Evolutionary conservation across 2,113 vertebrate genomes (phyloP), one percentile per base, ranked within the genome.

Genomic region (Lota lota): DNA sequence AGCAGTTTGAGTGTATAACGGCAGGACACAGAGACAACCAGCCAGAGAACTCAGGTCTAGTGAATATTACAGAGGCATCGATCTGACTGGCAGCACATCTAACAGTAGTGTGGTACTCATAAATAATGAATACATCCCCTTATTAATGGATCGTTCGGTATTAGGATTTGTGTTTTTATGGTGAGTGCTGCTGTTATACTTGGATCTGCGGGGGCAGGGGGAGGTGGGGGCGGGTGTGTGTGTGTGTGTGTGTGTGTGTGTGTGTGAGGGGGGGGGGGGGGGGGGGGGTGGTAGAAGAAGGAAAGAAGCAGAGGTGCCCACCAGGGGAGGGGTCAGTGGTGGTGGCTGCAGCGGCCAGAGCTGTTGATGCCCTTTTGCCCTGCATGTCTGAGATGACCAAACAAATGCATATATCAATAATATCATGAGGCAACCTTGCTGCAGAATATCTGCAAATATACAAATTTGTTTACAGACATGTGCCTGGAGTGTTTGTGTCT

Each of bases 111-210:
- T 18, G 7, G 6, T 47, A 7, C 40, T 68, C 18, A 82, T 92
- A 80, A 90, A 92, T 92, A 89, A 91, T 92, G 86, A 69, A 92
- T 87, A 76, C 70, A 64, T 54, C 62, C 56, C 65, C 75, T 77
- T 81, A 79, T 86, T 69, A 84, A 83, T 28, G 65, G 78, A 67
- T 69, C 59, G 28, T 33, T 63, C 22, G 77, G 68, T 63, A 15
- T 72, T 59, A 66, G 11, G 61, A 72, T 33, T 47, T 71, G 61
- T 69, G 36, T 57, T 75, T 80, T 84, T 85, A 72, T 22, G 15
- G 79, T 73, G 78, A 57, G 53, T 79, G 75, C 71, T 57, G 17
- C 19, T 56, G 72, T 76, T 70, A 79, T 61, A 56, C 76, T 78
- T 22, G 17, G 22, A 47, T 36, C 22, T 63, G 4, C 16, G 15